Evolutionary conservation across 2,113 vertebrate genomes (phyloP).

Genomic region (Lanius ludovicianus): DNA sequence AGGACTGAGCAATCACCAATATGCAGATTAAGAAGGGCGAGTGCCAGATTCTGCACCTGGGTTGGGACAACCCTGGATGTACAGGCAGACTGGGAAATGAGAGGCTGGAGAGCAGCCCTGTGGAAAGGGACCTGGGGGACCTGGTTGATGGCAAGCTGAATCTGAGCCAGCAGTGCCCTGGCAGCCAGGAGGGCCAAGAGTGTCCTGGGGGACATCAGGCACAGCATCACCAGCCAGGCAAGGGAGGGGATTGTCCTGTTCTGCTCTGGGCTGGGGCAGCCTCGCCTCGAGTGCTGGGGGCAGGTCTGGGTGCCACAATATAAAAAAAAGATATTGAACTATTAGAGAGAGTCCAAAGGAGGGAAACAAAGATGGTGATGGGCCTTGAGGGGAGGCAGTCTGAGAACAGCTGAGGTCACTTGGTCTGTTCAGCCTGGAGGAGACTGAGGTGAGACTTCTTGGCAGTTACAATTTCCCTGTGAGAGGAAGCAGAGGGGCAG

Average conservation of each 20-base stretch:
- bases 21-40: neutral
- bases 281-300: rapidly evolving
- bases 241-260: neutral
- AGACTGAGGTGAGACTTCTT: neutral
- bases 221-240: rapidly evolving
- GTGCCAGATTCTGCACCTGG: neutral
- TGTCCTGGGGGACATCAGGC: neutral
- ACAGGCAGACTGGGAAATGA: rapidly evolving
- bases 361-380: no score
- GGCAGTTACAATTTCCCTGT: neutral
- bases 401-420: neutral
- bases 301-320: neutral
- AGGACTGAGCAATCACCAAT: neutral
- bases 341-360: neutral
- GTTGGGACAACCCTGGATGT: neutral
- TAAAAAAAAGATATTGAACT: neutral
- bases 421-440: neutral
- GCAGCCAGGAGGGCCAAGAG: neutral
- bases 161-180: neutral
- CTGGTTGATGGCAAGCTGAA: neutral
- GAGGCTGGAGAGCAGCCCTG: rapidly evolving
- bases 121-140: no score
- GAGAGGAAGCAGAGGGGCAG: neutral
- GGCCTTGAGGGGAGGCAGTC: rapidly evolving
- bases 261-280: rapidly evolving